Percentiles rank a stretch among this genome's conserved stretches.
These are phyloP conservation scores for Bombus fervidus DNA, from an alignment of 1,140 invertebrate genomes.

Conservation along the genomic window DNA sequence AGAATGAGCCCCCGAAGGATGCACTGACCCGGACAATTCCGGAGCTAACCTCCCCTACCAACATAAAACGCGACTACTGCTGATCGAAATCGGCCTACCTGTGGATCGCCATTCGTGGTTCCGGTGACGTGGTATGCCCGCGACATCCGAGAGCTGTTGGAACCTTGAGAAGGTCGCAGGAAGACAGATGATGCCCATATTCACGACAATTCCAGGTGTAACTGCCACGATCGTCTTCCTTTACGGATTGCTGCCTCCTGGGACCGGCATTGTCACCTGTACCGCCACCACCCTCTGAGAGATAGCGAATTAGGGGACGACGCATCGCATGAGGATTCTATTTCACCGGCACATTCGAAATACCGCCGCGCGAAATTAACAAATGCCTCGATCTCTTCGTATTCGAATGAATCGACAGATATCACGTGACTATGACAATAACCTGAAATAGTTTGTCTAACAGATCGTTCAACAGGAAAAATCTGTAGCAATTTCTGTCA, in stretches of 20 bases:
- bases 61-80: neutral
- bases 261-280: constrained; percentile 54
- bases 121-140: constrained; percentile 71
- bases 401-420: neutral
- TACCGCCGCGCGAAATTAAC: neutral
- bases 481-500: neutral
- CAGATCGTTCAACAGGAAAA: neutral
- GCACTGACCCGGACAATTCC: constrained; percentile 49
- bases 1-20: constrained; percentile 50
- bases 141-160: constrained; percentile 67
- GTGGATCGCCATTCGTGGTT: constrained; percentile 72
- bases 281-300: constrained; percentile 78
- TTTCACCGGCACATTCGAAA: constrained; percentile 49
- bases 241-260: constrained; percentile 69
- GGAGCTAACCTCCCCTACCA: constrained; percentile 12
- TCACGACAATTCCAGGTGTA: constrained; percentile 75
- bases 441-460: no score
- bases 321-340: constrained; percentile 68
- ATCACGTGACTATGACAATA: no score
- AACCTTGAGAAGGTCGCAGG: constrained; percentile 78
- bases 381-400: neutral
- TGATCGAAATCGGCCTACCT: constrained; percentile 69
- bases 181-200: constrained; percentile 77
- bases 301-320: constrained; percentile 78
- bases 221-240: constrained; percentile 66